Evolutionary conservation across 2,113 vertebrate genomes (phyloP), one percentile per base, ranked within the genome.

Genomic region (Anolis sagrei): DNA sequence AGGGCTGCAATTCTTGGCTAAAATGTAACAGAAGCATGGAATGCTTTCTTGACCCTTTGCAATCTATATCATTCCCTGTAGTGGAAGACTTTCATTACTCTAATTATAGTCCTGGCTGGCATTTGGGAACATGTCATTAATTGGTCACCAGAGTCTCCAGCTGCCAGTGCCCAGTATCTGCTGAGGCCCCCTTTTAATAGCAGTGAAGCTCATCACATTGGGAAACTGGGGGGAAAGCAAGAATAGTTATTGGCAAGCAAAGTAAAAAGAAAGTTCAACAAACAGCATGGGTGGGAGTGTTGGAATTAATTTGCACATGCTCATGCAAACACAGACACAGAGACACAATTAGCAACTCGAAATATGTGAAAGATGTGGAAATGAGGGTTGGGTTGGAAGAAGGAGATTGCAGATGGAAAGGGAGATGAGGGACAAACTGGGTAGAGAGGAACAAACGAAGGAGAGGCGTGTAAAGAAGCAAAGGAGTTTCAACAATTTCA

Each of bases 381-480:
- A 92, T 90, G 90, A 91, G 86, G 88, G 90, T 27, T 89, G 87
- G 90, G 91, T 90, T 88, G 32, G 5, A 25, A 73, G 82, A 34
- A 74, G 86, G 64, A 92, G 92, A 93, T 23, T 94, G 94, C 94
- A 96, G 96, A 96, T 96, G 96, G 96, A 95, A 93, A 94, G 92
- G 93, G 95, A 95, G 94, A 94, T 94, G 96, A 93, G 92, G 89
- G 88, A 89, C 48, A 89, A 83, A 79, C 19, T 7, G 76, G 88
- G 86, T 86, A 85, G 95, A 94, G 93, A 93, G 91, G 92, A 93
- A 5, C 3, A 54, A 32, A 39, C 39, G 89, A 89, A 88, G 93
- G 86, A 82, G 91, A 91, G 92, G 93, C 90, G 83, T 85, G 90
- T 76, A 82, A 88, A 90, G 88, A 81, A 93, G 90, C 72, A 83